phyloP scores from a whole-genome alignment of 2,888 invertebrate species.

The Coelopa pilipes region DNA sequence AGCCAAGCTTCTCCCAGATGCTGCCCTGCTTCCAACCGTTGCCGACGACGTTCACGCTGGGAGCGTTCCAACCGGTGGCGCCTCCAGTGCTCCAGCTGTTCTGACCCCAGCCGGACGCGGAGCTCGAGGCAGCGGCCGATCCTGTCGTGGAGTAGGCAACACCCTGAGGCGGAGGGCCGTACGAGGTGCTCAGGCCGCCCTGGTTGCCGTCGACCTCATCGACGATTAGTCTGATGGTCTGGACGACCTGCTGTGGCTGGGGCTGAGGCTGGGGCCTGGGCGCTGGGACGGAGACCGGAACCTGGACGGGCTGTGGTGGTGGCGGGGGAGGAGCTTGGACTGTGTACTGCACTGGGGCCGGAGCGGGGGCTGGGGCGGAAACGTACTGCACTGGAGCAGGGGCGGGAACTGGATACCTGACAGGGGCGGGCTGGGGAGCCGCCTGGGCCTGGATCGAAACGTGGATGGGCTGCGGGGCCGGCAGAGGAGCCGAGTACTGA shows the following conservation, averaged over 20 bases:
- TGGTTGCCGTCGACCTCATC: conserved; percentile 47
- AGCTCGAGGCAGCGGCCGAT: neutral
- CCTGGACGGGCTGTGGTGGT: conserved; percentile 13
- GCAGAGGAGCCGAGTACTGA: conserved; percentile 34
- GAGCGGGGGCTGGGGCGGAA: conserved; percentile 1
- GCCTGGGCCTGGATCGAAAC: conserved; percentile 31
- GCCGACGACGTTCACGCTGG: conserved; percentile 35
- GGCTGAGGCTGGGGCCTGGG: conserved; percentile 40
- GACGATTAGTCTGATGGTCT: conserved; percentile 55
- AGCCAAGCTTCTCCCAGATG: conserved; percentile 58
- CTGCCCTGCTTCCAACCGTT: conserved; percentile 56
- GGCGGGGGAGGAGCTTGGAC: neutral
- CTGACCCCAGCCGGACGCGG: conserved; percentile 33
- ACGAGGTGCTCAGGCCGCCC: conserved; percentile 44
- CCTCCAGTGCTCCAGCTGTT: conserved; percentile 34
- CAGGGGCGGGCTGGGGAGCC: conserved; percentile 28
- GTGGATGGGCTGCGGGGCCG: conserved; percentile 31
- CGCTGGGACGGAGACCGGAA: conserved; percentile 5
- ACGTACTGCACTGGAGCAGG: conserved; percentile 7
- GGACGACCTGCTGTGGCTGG: conserved; percentile 50
- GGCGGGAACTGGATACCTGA: neutral
- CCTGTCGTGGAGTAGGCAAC: neutral
- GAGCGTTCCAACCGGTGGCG: conserved; percentile 18
- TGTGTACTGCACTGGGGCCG: neutral
- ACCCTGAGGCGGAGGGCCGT: conserved; percentile 50